Conservation (phyloP, 2,888 invertebrate species). For the Lasioglossum villosulum region DNA sequence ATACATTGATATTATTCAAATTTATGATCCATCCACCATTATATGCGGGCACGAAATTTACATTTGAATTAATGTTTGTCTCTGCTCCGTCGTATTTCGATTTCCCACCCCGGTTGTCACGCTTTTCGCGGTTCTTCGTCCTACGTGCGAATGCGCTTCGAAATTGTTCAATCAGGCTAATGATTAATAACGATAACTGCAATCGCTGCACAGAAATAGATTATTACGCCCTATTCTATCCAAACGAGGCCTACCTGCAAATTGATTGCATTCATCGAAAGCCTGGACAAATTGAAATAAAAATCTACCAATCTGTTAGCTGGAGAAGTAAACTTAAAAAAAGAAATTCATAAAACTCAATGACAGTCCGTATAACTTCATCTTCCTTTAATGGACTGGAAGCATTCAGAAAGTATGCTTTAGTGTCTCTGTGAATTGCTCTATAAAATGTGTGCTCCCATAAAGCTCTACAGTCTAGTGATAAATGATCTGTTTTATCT, state of each 20-base stretch:
- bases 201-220: background rate
- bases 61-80: conserved; percentile 67
- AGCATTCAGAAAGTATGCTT: background rate
- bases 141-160: background rate
- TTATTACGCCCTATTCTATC: background rate
- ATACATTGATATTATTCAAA: conserved; percentile 72
- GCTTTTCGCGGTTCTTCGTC: conserved; percentile 23
- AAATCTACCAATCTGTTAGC: background rate
- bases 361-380: background rate
- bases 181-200: conserved; percentile 2
- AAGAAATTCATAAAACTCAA: background rate
- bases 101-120: conserved; percentile 37
- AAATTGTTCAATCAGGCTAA: conserved; percentile 2
- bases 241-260: background rate
- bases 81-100: conserved; percentile 29
- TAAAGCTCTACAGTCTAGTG: background rate
- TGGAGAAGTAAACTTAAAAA: background rate
- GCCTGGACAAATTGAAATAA: background rate
- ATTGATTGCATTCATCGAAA: background rate
- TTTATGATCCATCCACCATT: conserved; percentile 64
- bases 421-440: background rate
- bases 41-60: conserved; percentile 58
- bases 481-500: background rate
- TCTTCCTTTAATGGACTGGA: background rate
- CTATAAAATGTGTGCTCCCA: background rate